These are phyloP conservation scores for Cromileptes altivelis DNA, from an alignment of 2,113 vertebrate genomes.

Conservation along the genomic window DNA sequence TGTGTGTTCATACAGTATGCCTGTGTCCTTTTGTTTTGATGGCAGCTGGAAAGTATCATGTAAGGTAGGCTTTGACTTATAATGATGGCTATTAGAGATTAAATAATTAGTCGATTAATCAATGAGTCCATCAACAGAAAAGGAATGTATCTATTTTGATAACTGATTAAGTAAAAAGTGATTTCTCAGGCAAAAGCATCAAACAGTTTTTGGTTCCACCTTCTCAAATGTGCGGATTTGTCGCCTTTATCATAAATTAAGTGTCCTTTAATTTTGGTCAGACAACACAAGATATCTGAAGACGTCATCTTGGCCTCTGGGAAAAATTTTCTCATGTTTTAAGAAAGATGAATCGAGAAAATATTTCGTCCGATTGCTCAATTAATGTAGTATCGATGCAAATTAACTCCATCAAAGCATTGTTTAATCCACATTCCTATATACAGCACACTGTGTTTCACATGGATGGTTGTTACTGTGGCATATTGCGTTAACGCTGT, in stretches of 20 bases:
- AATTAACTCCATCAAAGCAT: too few relatives aligned
- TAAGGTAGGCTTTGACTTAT: neutral
- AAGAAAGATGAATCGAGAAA: neutral
- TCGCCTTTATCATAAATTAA: neutral
- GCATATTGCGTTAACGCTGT: too few relatives aligned
- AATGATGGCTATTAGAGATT: neutral
- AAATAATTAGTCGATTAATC: neutral
- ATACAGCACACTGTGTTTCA: too few relatives aligned
- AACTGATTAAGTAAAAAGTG: neutral
- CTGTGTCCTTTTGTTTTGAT: slow-evolving; percentile 44
- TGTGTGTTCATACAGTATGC: slow-evolving; percentile 27
- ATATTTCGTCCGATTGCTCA: neutral
- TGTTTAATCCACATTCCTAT: too few relatives aligned
- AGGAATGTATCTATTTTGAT: neutral
- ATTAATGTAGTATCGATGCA: too few relatives aligned
- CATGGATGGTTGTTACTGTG: too few relatives aligned
- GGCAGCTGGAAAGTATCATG: slow-evolving; percentile 6
- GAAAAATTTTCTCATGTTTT: neutral
- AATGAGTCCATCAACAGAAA: neutral
- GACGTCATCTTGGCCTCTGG: neutral
- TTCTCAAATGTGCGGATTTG: neutral
- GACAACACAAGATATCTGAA: neutral
- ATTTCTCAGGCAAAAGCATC: neutral
- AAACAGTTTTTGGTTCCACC: neutral
- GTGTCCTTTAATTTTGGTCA: neutral